These are phyloP conservation scores for Cairina moschata DNA, from an alignment of 2,113 vertebrate species.

Conservation along the genomic window DNA sequence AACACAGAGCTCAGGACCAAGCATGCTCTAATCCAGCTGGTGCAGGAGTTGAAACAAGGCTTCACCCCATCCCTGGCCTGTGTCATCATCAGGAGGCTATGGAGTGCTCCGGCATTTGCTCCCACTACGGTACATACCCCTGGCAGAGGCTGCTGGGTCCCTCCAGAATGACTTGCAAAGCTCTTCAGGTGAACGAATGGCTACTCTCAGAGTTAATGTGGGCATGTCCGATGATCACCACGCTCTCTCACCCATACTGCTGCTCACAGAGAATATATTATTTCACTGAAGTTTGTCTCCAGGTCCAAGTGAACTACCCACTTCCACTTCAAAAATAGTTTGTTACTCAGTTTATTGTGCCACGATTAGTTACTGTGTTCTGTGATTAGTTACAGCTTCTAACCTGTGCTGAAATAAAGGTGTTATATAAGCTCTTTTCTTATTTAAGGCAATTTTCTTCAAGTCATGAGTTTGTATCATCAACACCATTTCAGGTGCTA, in stretches of 20 bases:
- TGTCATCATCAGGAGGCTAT: neutral
- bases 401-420: neutral
- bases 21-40: neutral
- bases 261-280: neutral
- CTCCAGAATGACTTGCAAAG: neutral
- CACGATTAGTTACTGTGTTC: too few relatives aligned
- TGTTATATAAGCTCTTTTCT: neutral
- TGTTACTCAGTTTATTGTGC: neutral
- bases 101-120: neutral
- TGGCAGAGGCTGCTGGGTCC: neutral
- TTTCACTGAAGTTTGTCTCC: neutral
- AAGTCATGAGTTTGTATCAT: neutral
- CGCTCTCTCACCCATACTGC: neutral
- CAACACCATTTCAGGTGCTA: neutral
- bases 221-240: neutral
- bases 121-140: fast-evolving
- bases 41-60: neutral
- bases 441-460: neutral
- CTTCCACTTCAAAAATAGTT: neutral
- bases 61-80: neutral
- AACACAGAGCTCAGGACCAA: neutral
- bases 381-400: neutral
- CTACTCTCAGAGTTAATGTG: neutral
- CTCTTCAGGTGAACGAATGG: neutral
- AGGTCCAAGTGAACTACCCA: neutral